Evolutionary conservation across 2,797 vertebrate genomes (phyloP).

Genomic region (Buphagus erythrorhynchus): DNA sequence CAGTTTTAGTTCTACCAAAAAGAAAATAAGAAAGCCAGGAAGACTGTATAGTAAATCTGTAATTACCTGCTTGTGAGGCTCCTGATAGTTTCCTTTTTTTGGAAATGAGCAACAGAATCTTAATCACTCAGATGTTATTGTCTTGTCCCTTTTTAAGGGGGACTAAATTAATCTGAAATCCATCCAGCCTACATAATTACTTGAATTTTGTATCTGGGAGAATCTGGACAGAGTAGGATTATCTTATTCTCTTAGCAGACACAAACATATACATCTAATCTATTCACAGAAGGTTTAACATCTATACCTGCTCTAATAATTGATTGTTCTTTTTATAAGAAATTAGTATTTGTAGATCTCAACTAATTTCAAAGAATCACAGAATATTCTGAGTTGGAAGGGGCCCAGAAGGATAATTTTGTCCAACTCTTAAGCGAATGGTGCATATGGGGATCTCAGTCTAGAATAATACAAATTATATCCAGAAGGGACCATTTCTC

Average conservation of each 20-base stretch:
- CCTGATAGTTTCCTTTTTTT: neutral
- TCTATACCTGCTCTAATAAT: neutral
- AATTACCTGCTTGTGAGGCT: neutral
- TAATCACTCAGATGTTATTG: neutral
- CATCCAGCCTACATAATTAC: neutral
- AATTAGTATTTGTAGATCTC: neutral
- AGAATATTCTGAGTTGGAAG: neutral
- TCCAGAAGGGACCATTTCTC: neutral
- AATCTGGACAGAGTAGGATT: neutral
- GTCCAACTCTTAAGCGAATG: neutral
- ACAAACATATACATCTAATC: neutral
- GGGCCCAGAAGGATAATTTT: too few relatives aligned
- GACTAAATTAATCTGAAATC: neutral
- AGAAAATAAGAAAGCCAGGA: neutral
- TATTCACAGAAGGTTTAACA: neutral
- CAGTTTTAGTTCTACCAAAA: neutral
- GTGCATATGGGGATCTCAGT: neutral
- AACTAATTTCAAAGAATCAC: neutral
- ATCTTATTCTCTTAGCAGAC: neutral
- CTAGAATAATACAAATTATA: neutral
- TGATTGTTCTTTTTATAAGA: neutral
- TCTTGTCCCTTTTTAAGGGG: neutral
- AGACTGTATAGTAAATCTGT: neutral
- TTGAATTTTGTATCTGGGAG: neutral
- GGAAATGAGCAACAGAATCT: neutral